phyloP scores from a whole-genome alignment of 2,888 invertebrate genomes.

The Apodemia zela region DNA sequence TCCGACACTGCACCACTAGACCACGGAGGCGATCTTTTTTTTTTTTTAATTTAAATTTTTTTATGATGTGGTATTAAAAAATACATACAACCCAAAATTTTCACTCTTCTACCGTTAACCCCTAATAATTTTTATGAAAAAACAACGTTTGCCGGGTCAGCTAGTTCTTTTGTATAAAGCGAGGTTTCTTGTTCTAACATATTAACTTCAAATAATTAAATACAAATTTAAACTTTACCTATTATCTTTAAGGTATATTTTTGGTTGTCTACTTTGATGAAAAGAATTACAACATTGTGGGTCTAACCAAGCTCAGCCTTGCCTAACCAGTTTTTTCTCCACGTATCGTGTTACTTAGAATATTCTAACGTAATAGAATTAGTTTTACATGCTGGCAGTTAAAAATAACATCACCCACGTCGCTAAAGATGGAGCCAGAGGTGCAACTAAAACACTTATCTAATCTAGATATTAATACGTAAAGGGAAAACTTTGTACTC shows the following conservation, averaged over 20 bases:
- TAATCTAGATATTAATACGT: too few species aligned
- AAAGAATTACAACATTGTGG: conserved; percentile 58
- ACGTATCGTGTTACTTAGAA: conserved; percentile 50
- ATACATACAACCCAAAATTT: too few species aligned
- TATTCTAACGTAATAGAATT: conserved; percentile 35
- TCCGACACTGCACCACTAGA: too few species aligned
- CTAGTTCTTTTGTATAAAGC: neutral
- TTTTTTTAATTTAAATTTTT: too few species aligned
- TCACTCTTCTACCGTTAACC: neutral
- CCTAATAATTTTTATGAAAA: neutral
- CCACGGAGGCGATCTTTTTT: too few species aligned
- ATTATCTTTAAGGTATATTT: conserved; percentile 22
- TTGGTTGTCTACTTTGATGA: conserved; percentile 15
- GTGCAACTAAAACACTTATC: too few species aligned
- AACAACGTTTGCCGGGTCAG: too few species aligned
- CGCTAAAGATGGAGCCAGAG: too few species aligned
- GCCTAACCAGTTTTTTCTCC: conserved; percentile 67
- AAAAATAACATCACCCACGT: neutral
- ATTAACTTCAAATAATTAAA: neutral
- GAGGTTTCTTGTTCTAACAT: neutral
- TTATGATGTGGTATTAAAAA: too few species aligned
- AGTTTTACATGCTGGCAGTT: conserved; percentile 28
- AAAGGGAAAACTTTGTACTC: too few species aligned
- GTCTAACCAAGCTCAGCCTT: conserved; percentile 33
- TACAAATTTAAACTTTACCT: neutral